Conservation (phyloP, 1,140 invertebrate genomes). For the Cydia strobilella region DNA sequence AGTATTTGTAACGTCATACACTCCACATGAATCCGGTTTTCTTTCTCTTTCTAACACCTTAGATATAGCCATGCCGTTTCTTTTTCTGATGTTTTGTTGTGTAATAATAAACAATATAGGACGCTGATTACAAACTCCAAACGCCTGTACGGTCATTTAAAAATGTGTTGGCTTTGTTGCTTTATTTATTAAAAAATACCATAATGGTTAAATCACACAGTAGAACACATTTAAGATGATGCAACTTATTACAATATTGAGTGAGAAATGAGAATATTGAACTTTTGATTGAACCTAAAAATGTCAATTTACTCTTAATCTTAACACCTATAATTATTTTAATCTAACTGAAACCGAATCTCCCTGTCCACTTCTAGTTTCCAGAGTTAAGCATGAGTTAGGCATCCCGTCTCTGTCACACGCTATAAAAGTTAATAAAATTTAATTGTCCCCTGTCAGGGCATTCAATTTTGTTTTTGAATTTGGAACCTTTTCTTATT, state of each 20-base stretch:
- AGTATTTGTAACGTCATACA: conserved; percentile 6
- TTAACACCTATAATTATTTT: too few relatives aligned
- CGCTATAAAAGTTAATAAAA: too few relatives aligned
- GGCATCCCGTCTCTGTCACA: too few relatives aligned
- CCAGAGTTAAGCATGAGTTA: too few relatives aligned
- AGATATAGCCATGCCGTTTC: neutral
- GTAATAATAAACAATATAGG: conserved; percentile 1
- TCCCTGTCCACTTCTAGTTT: too few relatives aligned
- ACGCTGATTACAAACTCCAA: neutral
- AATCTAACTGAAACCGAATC: too few relatives aligned
- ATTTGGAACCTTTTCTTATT: too few relatives aligned
- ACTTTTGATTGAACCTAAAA: neutral
- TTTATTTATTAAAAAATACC: neutral
- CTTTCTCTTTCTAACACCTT: neutral
- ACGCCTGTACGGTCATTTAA: neutral
- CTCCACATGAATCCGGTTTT: neutral
- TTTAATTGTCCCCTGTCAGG: too few relatives aligned
- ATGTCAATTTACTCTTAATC: too few relatives aligned
- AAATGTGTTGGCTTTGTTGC: neutral
- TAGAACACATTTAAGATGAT: neutral
- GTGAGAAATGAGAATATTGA: conserved; percentile 12
- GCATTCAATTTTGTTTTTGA: too few relatives aligned
- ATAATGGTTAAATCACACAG: neutral
- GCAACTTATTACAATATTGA: conserved; percentile 9
- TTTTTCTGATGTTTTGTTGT: neutral